Conservation (phyloP, 2,888 invertebrate genomes). For the Drosophila paucipuncta region DNA sequence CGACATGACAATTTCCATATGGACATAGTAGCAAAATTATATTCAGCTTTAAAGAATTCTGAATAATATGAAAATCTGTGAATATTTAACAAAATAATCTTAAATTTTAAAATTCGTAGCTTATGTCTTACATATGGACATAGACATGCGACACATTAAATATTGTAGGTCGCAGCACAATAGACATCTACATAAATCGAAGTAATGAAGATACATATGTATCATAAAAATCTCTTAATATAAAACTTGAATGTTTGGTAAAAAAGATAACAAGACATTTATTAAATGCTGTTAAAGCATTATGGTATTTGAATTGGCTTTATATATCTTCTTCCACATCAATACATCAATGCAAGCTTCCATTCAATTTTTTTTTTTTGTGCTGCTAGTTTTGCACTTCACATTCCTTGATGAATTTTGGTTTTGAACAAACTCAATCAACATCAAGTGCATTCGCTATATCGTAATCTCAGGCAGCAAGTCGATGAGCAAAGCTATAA, state of each 20-base stretch:
- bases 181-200: neutral
- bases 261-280: neutral
- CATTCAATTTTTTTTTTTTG: conserved; percentile 1
- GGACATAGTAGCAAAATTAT: neutral
- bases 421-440: conserved; percentile 38
- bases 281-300: neutral
- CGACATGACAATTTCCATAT: too few relatives aligned
- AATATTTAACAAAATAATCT: neutral
- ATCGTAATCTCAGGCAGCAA: conserved; percentile 56
- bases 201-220: neutral
- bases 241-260: neutral
- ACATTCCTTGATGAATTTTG: conserved; percentile 22
- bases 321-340: neutral
- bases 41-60: neutral
- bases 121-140: neutral
- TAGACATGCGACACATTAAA: neutral
- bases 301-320: too few relatives aligned
- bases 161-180: neutral
- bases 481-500: conserved; percentile 34
- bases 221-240: neutral
- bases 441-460: conserved; percentile 61
- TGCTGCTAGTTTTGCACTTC: conserved; percentile 14
- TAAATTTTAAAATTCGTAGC: neutral
- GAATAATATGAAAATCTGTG: neutral
- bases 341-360: neutral